Conservation (phyloP, 2,113 vertebrate species). For the Podarcis muralis region DNA sequence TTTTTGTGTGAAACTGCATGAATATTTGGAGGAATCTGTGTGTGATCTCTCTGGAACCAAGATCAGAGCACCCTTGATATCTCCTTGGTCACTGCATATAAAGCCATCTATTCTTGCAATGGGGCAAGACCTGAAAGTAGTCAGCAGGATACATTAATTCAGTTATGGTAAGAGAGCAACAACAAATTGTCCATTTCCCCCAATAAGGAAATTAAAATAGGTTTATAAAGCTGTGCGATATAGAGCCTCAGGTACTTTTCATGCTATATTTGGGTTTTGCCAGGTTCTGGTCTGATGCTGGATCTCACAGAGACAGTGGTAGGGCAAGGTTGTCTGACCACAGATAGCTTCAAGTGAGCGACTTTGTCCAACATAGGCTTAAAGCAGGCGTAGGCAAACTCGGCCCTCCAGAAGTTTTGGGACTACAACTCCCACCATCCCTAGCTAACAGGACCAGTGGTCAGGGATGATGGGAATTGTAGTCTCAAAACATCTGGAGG, state of each 20-base stretch:
- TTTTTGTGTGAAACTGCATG: not conserved
- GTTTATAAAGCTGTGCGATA: not conserved
- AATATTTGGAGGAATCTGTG: not conserved
- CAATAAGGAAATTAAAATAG: not conserved
- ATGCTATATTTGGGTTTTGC: not conserved
- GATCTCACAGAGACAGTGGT: too few relatives aligned
- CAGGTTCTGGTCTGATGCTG: too few relatives aligned
- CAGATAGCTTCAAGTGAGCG: too few relatives aligned
- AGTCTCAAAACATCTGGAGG: too few relatives aligned
- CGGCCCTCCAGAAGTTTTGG: too few relatives aligned
- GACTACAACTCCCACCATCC: too few relatives aligned
- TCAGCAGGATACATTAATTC: not conserved
- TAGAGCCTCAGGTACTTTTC: not conserved
- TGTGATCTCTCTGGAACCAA: not conserved
- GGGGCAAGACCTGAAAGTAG: not conserved
- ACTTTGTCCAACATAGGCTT: too few relatives aligned
- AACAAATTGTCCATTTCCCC: not conserved
- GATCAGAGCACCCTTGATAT: not conserved
- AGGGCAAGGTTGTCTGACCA: too few relatives aligned
- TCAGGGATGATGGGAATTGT: too few relatives aligned
- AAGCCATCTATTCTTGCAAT: not conserved
- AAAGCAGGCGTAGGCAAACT: too few relatives aligned
- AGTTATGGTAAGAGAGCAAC: not conserved
- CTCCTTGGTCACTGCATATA: not conserved
- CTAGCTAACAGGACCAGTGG: too few relatives aligned